phyloP scores from a whole-genome alignment of 1,140 invertebrate genomes.

The Drosophila funebris region DNA sequence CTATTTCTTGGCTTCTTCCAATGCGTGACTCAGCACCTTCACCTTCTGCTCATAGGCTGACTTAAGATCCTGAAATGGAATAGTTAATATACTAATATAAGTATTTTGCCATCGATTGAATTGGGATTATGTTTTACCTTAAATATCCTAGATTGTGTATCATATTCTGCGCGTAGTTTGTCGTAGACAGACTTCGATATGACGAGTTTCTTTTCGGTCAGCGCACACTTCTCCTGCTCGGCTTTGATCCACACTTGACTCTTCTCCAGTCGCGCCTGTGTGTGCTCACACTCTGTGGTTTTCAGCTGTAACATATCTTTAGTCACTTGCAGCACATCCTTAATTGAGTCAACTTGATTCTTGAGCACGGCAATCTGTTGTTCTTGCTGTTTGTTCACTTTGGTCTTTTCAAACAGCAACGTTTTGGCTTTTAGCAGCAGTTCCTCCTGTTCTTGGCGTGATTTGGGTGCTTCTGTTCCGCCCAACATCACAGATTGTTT shows the following conservation, averaged over 20 bases:
- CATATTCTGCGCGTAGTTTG: constrained; percentile 90
- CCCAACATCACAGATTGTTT: constrained; percentile 78
- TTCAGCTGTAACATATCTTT: constrained; percentile 91
- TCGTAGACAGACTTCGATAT: constrained; percentile 88
- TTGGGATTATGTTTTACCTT: constrained; percentile 82
- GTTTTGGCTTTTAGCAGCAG: constrained; percentile 86
- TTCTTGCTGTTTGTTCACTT: constrained; percentile 89
- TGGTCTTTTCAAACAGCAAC: constrained; percentile 88
- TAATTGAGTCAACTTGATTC: constrained; percentile 89
- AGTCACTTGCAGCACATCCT: constrained; percentile 90
- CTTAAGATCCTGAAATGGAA: constrained; percentile 59
- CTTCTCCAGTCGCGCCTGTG: constrained; percentile 88
- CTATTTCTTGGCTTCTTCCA: constrained; percentile 77
- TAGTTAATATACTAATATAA: too few relatives aligned
- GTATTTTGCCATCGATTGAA: background rate
- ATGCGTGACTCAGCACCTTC: constrained; percentile 62
- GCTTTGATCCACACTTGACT: constrained; percentile 88
- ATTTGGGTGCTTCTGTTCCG: constrained; percentile 74
- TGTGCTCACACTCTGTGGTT: constrained; percentile 90
- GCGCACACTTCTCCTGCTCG: constrained; percentile 88
- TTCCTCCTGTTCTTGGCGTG: constrained; percentile 84
- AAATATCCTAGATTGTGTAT: constrained; percentile 89
- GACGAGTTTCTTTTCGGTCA: constrained; percentile 88
- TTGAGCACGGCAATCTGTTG: constrained; percentile 89
- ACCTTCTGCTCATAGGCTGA: constrained; percentile 77